phyloP scores from a whole-genome alignment of 2,888 invertebrate genomes.

The Epistrophe eligans region DNA sequence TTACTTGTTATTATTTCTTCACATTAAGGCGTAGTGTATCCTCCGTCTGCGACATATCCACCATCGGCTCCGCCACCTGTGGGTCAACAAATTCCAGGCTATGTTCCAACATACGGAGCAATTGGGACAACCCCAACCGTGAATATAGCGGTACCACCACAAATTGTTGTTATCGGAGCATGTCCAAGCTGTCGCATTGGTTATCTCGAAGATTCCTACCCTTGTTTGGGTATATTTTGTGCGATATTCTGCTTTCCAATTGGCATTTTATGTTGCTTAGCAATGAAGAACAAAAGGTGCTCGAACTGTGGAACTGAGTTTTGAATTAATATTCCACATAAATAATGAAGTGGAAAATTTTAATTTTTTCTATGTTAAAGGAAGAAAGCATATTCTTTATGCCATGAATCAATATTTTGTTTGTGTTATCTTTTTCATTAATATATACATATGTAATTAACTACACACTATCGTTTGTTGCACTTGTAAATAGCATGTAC shows the following conservation, averaged over 20 bases:
- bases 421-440: no score
- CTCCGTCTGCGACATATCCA: constrained; percentile 75
- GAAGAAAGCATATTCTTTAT: no score
- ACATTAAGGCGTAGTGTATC: constrained; percentile 66
- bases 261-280: constrained; percentile 94
- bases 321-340: constrained; percentile 66
- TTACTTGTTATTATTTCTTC: background rate
- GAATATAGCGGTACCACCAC: constrained; percentile 88
- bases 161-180: constrained; percentile 93
- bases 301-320: constrained; percentile 94
- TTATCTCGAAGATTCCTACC: constrained; percentile 93
- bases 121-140: constrained; percentile 84
- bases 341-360: no score
- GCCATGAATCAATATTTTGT: no score
- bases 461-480: no score
- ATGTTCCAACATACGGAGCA: constrained; percentile 85
- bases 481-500: no score
- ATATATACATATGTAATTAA: no score
- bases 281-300: constrained; percentile 92
- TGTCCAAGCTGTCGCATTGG: constrained; percentile 96
- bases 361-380: no score
- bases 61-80: constrained; percentile 57
- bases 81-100: constrained; percentile 78
- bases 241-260: constrained; percentile 88
- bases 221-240: constrained; percentile 92